Evolutionary conservation across 1,140 invertebrate species (phyloP).

Genomic region (Pachyrhynchus sulphureomaculatus): DNA sequence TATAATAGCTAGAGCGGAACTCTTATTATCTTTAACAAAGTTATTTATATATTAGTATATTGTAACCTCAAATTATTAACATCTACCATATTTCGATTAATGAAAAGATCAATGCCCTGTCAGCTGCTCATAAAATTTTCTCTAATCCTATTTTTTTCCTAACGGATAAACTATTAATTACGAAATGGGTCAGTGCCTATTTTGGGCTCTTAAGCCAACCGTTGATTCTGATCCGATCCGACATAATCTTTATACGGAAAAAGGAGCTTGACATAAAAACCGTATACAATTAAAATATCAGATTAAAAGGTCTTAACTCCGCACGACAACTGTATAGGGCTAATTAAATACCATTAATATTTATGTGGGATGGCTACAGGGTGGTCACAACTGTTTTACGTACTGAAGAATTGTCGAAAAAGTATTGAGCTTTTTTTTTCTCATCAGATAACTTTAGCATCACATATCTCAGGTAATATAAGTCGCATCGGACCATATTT

Average conservation of each 20-base stretch:
- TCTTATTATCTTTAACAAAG: too few species aligned
- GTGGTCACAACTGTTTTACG: too few species aligned
- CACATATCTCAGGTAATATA: too few species aligned
- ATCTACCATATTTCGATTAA: too few species aligned
- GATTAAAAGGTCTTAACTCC: slow-evolving; percentile 12
- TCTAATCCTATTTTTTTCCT: background rate
- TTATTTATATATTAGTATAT: too few species aligned
- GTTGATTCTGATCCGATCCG: slow-evolving; percentile 13
- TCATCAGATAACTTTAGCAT: too few species aligned
- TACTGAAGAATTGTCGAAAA: too few species aligned
- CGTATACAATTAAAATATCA: slow-evolving; percentile 27
- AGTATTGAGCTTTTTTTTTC: too few species aligned
- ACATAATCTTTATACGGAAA: slow-evolving; percentile 25
- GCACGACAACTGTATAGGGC: slow-evolving; percentile 14
- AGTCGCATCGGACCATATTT: too few species aligned
- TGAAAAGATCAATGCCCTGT: background rate
- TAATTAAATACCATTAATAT: slow-evolving; percentile 24
- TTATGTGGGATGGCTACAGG: background rate
- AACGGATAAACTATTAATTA: slow-evolving; percentile 21
- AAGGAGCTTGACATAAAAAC: slow-evolving; percentile 19
- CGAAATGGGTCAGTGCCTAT: slow-evolving; percentile 19
- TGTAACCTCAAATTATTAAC: too few species aligned
- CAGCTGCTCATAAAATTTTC: background rate
- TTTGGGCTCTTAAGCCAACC: background rate
- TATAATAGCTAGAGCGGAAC: too few species aligned